Percentiles rank a stretch among this genome's conserved stretches.
These are phyloP conservation scores for Sebastes iracundus DNA, from an alignment of 2,797 vertebrate species.

Conservation along the genomic window DNA sequence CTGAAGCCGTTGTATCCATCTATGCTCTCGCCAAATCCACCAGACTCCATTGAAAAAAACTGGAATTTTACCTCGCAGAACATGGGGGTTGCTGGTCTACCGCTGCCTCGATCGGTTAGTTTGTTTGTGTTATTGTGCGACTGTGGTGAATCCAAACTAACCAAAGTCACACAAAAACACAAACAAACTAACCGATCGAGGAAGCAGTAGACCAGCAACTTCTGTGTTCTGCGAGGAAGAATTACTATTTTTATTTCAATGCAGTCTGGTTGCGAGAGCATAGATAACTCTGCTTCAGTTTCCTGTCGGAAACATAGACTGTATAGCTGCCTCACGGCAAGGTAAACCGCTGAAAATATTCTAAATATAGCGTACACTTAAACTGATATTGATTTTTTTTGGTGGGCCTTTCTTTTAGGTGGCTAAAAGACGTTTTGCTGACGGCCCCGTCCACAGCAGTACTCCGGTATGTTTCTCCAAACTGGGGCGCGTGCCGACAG, in stretches of 20 bases:
- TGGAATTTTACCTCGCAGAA: too few relatives aligned
- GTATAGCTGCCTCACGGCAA: neutral
- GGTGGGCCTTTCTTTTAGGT: neutral
- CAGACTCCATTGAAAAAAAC: too few relatives aligned
- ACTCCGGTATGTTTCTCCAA: neutral
- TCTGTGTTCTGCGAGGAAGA: neutral
- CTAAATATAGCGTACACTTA: neutral
- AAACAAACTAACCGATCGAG: neutral
- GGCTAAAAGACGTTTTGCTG: neutral
- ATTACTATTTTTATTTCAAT: neutral
- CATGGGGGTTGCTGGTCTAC: too few relatives aligned
- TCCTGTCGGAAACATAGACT: neutral
- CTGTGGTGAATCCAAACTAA: too few relatives aligned
- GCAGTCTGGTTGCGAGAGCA: neutral
- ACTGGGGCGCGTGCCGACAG: neutral
- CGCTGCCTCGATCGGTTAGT: too few relatives aligned
- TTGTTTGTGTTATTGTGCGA: too few relatives aligned
- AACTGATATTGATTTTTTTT: neutral
- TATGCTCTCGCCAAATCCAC: too few relatives aligned
- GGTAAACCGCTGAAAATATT: neutral
- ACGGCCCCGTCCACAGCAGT: neutral
- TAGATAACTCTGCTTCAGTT: neutral
- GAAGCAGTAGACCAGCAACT: neutral
- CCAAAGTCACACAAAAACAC: too few relatives aligned
- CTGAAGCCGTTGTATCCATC: too few relatives aligned